phyloP scores from a whole-genome alignment of 2,113 vertebrate species.

The Stigmatopora nigra region DNA sequence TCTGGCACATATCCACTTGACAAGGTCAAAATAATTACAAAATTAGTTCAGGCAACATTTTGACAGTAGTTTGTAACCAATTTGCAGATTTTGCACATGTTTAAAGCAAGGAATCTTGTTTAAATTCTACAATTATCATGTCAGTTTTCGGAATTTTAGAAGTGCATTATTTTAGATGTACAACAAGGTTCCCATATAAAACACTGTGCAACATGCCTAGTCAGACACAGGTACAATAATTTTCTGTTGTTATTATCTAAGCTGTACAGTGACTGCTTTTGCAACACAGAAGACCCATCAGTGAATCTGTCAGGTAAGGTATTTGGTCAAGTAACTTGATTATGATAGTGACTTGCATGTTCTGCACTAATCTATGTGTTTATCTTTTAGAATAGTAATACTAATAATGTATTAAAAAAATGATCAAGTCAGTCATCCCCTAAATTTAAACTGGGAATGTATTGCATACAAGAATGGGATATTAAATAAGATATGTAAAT shows the following conservation, averaged over 20 bases:
- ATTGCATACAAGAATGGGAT: slow-evolving; percentile 13
- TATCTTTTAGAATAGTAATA: too few species aligned
- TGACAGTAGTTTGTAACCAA: not conserved
- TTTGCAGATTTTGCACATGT: not conserved
- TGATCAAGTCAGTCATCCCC: not conserved
- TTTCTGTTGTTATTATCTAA: too few species aligned
- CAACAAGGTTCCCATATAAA: not conserved
- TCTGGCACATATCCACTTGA: not conserved
- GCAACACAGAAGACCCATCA: too few species aligned
- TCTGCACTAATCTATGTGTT: too few species aligned
- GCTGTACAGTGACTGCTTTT: too few species aligned
- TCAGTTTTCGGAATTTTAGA: not conserved
- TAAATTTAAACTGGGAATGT: slow-evolving; percentile 10
- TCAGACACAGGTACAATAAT: too few species aligned
- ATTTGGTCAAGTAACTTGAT: too few species aligned
- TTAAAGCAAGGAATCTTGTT: not conserved
- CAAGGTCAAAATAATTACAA: not conserved
- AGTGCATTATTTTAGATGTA: not conserved
- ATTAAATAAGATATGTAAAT: slow-evolving; percentile 47
- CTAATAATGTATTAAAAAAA: too few species aligned
- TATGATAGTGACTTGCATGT: too few species aligned
- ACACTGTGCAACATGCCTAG: too few species aligned
- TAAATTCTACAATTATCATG: not conserved
- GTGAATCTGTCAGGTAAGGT: too few species aligned
- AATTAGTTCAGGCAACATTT: not conserved